phyloP scores from a whole-genome alignment of 2,797 vertebrate genomes.

The Hydrolagus colliei region DNA sequence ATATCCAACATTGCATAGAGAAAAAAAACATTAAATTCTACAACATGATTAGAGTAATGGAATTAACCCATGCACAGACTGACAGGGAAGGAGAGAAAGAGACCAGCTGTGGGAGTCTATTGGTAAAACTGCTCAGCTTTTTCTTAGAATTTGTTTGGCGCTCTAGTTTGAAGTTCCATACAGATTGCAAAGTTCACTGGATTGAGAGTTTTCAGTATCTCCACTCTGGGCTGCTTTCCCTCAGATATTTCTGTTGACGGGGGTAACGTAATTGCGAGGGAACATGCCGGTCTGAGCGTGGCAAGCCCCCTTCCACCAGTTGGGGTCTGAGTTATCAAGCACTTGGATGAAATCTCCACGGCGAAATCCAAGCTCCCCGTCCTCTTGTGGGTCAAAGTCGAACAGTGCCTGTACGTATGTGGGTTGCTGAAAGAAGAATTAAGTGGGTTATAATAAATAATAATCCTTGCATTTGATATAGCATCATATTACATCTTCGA shows the following conservation, averaged over 20 bases:
- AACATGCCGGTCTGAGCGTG: constrained; percentile 97
- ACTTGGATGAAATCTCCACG: constrained; percentile 96
- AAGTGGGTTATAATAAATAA: not conserved
- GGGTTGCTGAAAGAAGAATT: constrained; percentile 67
- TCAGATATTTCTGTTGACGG: constrained; percentile 88
- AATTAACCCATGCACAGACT: constrained; percentile 73
- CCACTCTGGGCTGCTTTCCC: constrained; percentile 45
- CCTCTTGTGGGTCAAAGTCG: constrained; percentile 97
- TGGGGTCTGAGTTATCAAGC: constrained; percentile 92
- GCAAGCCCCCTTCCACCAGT: constrained; percentile 96
- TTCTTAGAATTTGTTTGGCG: constrained; percentile 62
- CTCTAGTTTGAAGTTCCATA: constrained; percentile 50
- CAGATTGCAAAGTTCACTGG: constrained; percentile 44
- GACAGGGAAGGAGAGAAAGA: constrained; percentile 49
- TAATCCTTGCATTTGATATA: no score
- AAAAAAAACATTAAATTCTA: constrained; percentile 57
- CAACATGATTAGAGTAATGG: constrained; percentile 62
- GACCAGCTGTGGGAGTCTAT: constrained; percentile 68
- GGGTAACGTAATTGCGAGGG: constrained; percentile 95
- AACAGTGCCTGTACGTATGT: constrained; percentile 95
- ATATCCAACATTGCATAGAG: constrained; percentile 51
- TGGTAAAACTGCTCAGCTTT: constrained; percentile 57
- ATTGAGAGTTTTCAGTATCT: constrained; percentile 46
- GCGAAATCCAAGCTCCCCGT: constrained; percentile 90
- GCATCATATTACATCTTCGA: no score